Conservation (phyloP, 2,888 invertebrate species). For the Melipona bicolor region DNA sequence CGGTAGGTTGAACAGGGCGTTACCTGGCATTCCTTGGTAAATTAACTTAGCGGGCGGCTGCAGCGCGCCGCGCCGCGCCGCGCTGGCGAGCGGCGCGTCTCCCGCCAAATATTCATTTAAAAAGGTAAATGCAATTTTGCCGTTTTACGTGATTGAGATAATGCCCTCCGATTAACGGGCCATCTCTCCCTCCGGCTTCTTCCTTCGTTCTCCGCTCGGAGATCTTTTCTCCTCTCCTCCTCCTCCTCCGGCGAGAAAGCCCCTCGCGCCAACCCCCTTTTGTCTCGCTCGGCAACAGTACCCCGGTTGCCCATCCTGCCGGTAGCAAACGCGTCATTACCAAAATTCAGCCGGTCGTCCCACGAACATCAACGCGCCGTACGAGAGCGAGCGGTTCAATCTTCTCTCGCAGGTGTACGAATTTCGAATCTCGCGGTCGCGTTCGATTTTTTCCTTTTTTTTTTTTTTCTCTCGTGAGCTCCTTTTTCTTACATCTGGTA, state of each 20-base stretch:
- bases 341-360: slow-evolving; percentile 77
- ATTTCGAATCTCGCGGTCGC: neutral
- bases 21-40: slow-evolving; percentile 83
- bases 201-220: slow-evolving; percentile 41
- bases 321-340: slow-evolving; percentile 82
- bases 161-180: slow-evolving; percentile 83
- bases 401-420: slow-evolving; percentile 64
- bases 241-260: neutral
- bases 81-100: slow-evolving; percentile 79
- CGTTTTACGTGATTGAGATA: slow-evolving; percentile 84
- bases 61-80: slow-evolving; percentile 83
- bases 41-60: slow-evolving; percentile 83
- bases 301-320: slow-evolving; percentile 57
- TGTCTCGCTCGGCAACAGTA: slow-evolving; percentile 17
- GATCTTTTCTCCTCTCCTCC: slow-evolving; percentile 22
- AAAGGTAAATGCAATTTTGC: slow-evolving; percentile 84
- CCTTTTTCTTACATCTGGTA: too few species aligned
- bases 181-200: slow-evolving; percentile 34
- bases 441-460: neutral
- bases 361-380: slow-evolving; percentile 63
- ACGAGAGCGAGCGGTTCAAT: slow-evolving; percentile 57
- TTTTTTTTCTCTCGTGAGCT: too few species aligned
- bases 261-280: slow-evolving; percentile 18
- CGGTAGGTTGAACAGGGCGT: slow-evolving; percentile 81
- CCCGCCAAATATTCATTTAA: slow-evolving; percentile 84